Percentiles rank a stretch among this genome's conserved stretches.
phyloP scores from a whole-genome alignment of 2,797 vertebrate genomes.

The Coregonus sp. region DNA sequence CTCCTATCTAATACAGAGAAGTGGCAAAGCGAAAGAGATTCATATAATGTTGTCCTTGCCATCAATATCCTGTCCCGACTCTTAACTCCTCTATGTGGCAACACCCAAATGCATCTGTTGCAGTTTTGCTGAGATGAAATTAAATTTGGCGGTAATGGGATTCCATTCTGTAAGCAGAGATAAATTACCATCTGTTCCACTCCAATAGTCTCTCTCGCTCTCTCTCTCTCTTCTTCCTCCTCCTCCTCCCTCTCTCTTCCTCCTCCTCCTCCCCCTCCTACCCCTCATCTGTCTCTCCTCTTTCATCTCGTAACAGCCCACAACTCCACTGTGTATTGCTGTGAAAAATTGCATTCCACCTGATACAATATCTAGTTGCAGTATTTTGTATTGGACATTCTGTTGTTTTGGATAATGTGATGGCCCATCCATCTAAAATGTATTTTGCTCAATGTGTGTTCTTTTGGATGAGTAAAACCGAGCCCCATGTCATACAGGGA shows the following conservation, averaged over 20 bases:
- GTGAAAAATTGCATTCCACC: too few relatives aligned
- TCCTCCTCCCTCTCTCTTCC: background rate
- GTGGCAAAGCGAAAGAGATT: slow-evolving; percentile 54
- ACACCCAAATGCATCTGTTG: slow-evolving; percentile 64
- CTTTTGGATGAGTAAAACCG: background rate
- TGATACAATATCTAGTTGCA: too few relatives aligned
- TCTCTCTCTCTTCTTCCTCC: background rate
- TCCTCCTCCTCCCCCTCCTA: background rate
- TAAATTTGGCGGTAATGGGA: slow-evolving; percentile 62
- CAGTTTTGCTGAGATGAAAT: slow-evolving; percentile 65
- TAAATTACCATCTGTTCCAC: slow-evolving; percentile 63
- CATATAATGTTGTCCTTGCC: slow-evolving; percentile 49
- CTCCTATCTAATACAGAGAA: slow-evolving; percentile 30
- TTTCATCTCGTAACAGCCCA: background rate
- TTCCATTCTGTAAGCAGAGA: slow-evolving; percentile 58
- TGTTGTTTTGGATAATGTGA: too few relatives aligned
- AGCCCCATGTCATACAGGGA: background rate
- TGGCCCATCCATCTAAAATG: too few relatives aligned
- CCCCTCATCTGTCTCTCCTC: background rate
- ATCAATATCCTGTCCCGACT: slow-evolving; percentile 30
- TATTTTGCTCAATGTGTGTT: background rate
- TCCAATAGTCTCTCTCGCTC: slow-evolving; percentile 8
- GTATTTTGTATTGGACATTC: too few relatives aligned
- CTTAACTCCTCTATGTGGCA: slow-evolving; percentile 41
- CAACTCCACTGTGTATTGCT: too few relatives aligned